These are phyloP conservation scores for Cavia aperea DNA, from an alignment of 2,113 vertebrate genomes.

Conservation along the genomic window DNA sequence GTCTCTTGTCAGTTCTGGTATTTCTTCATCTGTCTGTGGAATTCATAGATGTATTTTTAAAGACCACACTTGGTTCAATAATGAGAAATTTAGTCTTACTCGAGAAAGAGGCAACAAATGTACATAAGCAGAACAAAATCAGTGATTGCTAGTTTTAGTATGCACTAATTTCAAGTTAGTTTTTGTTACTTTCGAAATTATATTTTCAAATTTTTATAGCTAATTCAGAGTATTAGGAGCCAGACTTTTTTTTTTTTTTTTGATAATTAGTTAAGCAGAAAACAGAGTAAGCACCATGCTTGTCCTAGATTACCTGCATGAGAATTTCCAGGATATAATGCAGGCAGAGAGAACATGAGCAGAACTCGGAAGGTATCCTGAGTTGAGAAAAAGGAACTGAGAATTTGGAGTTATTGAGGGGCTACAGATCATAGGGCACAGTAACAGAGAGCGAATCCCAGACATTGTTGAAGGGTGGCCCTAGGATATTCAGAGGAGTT, in stretches of 20 bases:
- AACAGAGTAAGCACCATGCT: not conserved
- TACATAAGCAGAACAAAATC: not conserved
- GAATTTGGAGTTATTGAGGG: not conserved
- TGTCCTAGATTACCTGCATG: not conserved
- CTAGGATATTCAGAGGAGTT: not conserved
- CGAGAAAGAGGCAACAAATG: not conserved
- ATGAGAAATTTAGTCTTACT: not conserved
- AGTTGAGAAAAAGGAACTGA: not conserved
- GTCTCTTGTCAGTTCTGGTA: not conserved
- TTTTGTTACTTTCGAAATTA: not conserved
- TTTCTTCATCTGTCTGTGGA: not conserved
- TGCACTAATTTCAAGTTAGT: not conserved
- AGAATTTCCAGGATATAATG: not conserved
- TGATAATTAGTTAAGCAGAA: not conserved
- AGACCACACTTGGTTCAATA: not conserved
- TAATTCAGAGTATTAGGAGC: not conserved
- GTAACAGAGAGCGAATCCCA: not conserved
- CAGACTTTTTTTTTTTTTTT: not conserved
- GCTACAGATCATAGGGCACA: not conserved
- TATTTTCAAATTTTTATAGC: not conserved
- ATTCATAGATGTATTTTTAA: not conserved
- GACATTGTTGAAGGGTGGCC: not conserved
- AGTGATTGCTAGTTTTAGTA: not conserved
- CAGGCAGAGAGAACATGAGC: not conserved
- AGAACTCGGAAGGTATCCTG: not conserved